phyloP scores from a whole-genome alignment of 2,113 vertebrate species.

The Pelvicachromis taeniatus region DNA sequence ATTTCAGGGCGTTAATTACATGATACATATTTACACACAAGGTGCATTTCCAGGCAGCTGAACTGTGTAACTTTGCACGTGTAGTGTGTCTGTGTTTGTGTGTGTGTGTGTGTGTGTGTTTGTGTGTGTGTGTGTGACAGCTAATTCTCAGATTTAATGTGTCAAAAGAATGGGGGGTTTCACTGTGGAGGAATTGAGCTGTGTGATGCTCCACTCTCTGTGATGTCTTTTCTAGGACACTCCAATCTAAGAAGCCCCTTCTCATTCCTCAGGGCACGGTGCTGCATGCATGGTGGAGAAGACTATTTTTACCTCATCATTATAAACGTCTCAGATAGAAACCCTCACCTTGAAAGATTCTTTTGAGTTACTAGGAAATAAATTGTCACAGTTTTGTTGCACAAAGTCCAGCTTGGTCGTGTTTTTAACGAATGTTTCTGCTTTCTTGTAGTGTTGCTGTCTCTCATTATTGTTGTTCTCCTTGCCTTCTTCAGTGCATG shows the following conservation, averaged over 20 bases:
- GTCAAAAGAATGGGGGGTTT: background rate
- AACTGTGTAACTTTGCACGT: background rate
- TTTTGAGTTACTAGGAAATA: background rate
- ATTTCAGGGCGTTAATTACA: background rate
- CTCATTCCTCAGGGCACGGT: constrained; percentile 24
- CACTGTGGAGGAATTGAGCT: background rate
- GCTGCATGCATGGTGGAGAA: constrained; percentile 8
- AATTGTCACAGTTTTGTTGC: background rate
- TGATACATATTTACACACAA: background rate
- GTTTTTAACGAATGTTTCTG: background rate
- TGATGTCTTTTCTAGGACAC: constrained; percentile 53
- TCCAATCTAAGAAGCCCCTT: constrained; percentile 31
- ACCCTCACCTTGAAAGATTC: background rate
- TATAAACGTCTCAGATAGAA: constrained; percentile 36
- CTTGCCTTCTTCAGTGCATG: constrained; percentile 67
- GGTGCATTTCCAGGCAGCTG: background rate
- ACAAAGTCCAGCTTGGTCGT: background rate
- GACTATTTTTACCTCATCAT: constrained; percentile 51
- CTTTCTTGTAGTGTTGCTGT: background rate
- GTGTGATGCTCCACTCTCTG: constrained; percentile 9
- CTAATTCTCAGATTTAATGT: background rate
- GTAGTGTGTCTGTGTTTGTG: background rate
- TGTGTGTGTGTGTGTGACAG: background rate
- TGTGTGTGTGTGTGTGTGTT: background rate
- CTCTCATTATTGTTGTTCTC: background rate